Percentiles rank a stretch among this genome's conserved stretches.
Evolutionary conservation across 1,140 invertebrate genomes (phyloP).

Genomic region (Bombus confusus): DNA sequence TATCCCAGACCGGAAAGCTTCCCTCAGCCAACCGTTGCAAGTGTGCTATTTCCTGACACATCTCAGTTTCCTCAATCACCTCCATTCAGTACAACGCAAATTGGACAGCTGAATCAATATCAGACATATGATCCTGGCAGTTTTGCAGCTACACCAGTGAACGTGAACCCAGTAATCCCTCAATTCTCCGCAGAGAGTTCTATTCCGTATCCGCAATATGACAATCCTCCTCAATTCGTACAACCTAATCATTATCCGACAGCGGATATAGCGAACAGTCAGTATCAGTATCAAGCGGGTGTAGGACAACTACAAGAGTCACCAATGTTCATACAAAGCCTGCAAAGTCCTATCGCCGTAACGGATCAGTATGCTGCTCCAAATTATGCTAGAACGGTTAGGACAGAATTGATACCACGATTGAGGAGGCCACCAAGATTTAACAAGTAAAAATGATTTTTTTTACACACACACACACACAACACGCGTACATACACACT

Average conservation of each 20-base stretch:
- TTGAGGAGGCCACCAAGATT: conserved; percentile 72
- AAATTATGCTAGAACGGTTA: conserved; percentile 73
- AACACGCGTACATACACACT: accelerated
- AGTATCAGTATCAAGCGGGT: conserved; percentile 71
- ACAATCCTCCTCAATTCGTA: conserved; percentile 70
- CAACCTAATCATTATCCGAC: conserved; percentile 71
- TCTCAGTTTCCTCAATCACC: conserved; percentile 72
- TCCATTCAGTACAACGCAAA: conserved; percentile 64
- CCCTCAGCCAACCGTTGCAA: conserved; percentile 66
- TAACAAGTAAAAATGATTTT: conserved; percentile 67
- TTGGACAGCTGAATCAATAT: conserved; percentile 73
- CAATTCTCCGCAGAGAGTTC: conserved; percentile 73
- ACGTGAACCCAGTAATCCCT: conserved; percentile 71
- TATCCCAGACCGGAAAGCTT: conserved; percentile 71
- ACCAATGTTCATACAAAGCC: conserved; percentile 71
- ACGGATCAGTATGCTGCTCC: conserved; percentile 73
- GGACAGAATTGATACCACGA: conserved; percentile 72
- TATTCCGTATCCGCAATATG: conserved; percentile 71
- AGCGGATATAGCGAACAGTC: conserved; percentile 67
- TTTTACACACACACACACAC: neutral
- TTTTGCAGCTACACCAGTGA: conserved; percentile 69
- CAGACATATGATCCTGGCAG: conserved; percentile 72
- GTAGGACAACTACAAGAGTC: conserved; percentile 74
- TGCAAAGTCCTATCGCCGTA: conserved; percentile 72
- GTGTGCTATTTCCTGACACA: conserved; percentile 70